Conservation (phyloP, 1,140 invertebrate species). For the Drosophila sturtevanti region DNA sequence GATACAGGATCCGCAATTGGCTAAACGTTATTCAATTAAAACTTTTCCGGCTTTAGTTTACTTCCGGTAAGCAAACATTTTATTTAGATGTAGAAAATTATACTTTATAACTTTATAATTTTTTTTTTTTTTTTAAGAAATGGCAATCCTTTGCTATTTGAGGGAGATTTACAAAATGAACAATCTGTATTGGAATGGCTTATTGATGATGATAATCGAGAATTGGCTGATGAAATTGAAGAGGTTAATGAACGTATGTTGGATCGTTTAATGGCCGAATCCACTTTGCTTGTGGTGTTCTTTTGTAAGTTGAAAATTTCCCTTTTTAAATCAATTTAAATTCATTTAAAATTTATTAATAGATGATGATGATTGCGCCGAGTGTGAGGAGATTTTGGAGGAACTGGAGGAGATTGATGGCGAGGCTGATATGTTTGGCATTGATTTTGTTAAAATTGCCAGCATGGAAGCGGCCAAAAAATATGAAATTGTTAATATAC, state of each 20-base stretch:
- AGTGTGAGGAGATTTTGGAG: slow-evolving; percentile 94
- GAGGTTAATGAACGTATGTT: slow-evolving; percentile 95
- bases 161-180: slow-evolving; percentile 96
- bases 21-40: slow-evolving; percentile 96
- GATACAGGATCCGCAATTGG: slow-evolving; percentile 95
- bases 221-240: slow-evolving; percentile 97
- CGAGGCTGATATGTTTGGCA: slow-evolving; percentile 95
- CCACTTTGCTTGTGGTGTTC: slow-evolving; percentile 94
- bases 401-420: slow-evolving; percentile 96
- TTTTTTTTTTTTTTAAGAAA: slow-evolving; percentile 83
- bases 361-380: slow-evolving; percentile 95
- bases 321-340: too few species aligned
- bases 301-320: slow-evolving; percentile 89
- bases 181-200: slow-evolving; percentile 96
- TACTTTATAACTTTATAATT: too few species aligned
- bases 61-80: slow-evolving; percentile 84
- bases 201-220: slow-evolving; percentile 96
- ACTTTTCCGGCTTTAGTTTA: slow-evolving; percentile 96
- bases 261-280: slow-evolving; percentile 92
- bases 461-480: slow-evolving; percentile 91
- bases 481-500: slow-evolving; percentile 91
- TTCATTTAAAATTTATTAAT: not conserved
- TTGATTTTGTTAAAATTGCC: slow-evolving; percentile 97
- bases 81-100: too few species aligned
- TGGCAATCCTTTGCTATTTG: slow-evolving; percentile 95